phyloP scores from a whole-genome alignment of 2,888 invertebrate genomes.

The Tetanocera ferruginea region DNA sequence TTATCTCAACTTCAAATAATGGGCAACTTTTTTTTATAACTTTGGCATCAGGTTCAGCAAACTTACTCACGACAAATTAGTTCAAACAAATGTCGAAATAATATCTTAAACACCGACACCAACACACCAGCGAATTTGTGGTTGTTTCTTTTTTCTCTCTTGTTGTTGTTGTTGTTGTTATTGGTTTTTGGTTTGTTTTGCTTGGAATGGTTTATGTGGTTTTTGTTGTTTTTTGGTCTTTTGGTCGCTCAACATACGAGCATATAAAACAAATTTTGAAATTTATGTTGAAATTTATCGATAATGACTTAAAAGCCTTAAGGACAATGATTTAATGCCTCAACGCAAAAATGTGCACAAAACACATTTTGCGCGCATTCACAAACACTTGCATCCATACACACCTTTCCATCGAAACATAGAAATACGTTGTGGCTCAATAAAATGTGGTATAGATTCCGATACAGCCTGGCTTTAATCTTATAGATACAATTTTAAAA shows the following conservation, averaged over 20 bases:
- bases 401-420: not conserved
- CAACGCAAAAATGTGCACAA: conserved; percentile 31
- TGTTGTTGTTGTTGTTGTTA: not conserved
- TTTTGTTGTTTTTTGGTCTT: not conserved
- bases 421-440: not conserved
- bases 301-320: conserved; percentile 70
- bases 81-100: conserved; percentile 52
- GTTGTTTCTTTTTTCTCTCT: not conserved
- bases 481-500: conserved; percentile 56
- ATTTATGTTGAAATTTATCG: conserved; percentile 70
- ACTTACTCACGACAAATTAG: conserved; percentile 52
- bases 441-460: conserved; percentile 57
- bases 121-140: not conserved
- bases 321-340: conserved; percentile 69
- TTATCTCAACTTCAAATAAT: not conserved
- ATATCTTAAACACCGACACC: not conserved
- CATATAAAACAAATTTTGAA: conserved; percentile 64
- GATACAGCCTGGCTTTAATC: conserved; percentile 57
- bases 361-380: conserved; percentile 1
- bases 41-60: not conserved
- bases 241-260: conserved; percentile 29
- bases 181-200: conserved; percentile 9
- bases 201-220: not conserved
- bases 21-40: not conserved
- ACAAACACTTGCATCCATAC: not conserved